Evolutionary conservation across 2,888 invertebrate genomes (phyloP), one percentile per base, ranked within the genome.

Genomic region (Athrips mouffetella): DNA sequence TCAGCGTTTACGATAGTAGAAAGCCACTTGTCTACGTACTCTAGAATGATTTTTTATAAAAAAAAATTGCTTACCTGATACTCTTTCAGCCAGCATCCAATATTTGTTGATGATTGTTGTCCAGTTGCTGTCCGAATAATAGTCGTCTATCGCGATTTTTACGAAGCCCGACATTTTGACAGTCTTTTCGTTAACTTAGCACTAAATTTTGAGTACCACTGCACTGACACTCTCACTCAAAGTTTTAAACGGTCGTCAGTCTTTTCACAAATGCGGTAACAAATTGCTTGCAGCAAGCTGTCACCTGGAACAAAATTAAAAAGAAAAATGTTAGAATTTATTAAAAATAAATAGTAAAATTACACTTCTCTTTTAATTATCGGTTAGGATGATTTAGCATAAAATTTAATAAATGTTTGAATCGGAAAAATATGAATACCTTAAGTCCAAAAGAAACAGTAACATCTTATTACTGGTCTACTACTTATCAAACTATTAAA

Each of bases 81-180:
- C 92, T 76, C 91, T 90, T 73, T 93, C 93, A 31, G 94, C 91
- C 57, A 93, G 87, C 73, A 91, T 90, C 84, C 92, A 92, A 68
- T 94, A 94, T 76, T 92, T 91, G 67, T 92, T 91, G 42, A 92
- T 89, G 54, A 91, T 89, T 44, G 91, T 91, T 41, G 91, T 90
- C 81, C 91, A 91, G 65, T 91, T 91, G 63, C 82, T 89, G 54
- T 91, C 91, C 23, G 91, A 89, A 62, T 91, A 91, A 60, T 90
- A 90, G 70, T 91, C 91, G 65, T 91, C 91, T 57, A 92, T 87
- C 18, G 92, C 92, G 59, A 92, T 90, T 73, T 90, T 91, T 65
- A 91, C 92, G 61, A 92, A 90, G 60, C 91, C 92, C 60, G 91
- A 89, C 85, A 90, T 90, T 76, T 85, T 89, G 69, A 50, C 37